Evolutionary conservation across 2,888 invertebrate species (phyloP).

Genomic region (Apotomis capreana): DNA sequence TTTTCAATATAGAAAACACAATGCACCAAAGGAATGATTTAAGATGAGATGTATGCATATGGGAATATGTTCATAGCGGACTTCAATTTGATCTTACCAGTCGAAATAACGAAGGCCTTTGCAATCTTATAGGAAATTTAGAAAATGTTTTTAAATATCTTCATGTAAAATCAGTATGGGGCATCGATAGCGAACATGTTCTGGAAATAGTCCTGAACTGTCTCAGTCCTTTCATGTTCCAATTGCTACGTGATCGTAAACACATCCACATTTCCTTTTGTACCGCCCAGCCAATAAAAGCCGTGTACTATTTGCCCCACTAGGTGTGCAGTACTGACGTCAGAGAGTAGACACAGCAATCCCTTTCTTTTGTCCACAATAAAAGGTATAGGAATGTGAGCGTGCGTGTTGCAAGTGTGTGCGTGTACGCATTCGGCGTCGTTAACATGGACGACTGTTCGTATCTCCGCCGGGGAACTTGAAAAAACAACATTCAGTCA

Average conservation of each 20-base stretch:
- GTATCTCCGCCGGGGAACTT: slow-evolving; percentile 20
- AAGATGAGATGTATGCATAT: too few species aligned
- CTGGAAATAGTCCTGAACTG: not conserved
- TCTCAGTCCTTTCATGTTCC: not conserved
- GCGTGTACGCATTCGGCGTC: slow-evolving; percentile 58
- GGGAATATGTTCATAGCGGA: too few species aligned
- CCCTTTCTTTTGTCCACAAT: slow-evolving; percentile 80
- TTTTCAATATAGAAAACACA: too few species aligned
- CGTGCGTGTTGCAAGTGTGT: slow-evolving; percentile 78
- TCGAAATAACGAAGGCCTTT: too few species aligned
- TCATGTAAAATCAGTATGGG: too few species aligned
- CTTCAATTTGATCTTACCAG: too few species aligned
- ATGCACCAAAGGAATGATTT: too few species aligned
- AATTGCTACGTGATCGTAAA: slow-evolving; percentile 1
- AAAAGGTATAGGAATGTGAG: slow-evolving; percentile 82
- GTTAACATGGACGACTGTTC: slow-evolving; percentile 42
- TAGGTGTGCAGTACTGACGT: slow-evolving; percentile 83
- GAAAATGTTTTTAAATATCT: too few species aligned
- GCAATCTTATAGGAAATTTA: too few species aligned
- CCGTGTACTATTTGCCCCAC: slow-evolving; percentile 76
- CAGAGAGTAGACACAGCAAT: slow-evolving; percentile 81
- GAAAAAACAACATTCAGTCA: slow-evolving; percentile 13
- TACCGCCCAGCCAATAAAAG: slow-evolving; percentile 55
- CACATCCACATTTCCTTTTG: slow-evolving; percentile 14
- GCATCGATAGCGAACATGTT: not conserved